phyloP scores from a whole-genome alignment of 2,113 vertebrate species.

The Scomber scombrus region DNA sequence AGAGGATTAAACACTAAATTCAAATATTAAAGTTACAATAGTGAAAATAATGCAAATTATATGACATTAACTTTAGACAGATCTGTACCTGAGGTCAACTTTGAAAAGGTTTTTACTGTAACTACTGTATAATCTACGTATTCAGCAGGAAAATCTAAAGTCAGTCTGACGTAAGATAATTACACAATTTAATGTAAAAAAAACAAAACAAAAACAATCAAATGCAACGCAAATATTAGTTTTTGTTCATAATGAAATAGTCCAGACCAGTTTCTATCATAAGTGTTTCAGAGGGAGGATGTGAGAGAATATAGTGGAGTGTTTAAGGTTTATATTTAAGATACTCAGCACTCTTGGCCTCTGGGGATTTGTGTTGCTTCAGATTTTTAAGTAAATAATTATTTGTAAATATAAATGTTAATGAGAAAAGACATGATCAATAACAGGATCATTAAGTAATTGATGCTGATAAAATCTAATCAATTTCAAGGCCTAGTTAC shows the following conservation, averaged over 20 bases:
- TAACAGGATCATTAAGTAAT: conserved; percentile 18
- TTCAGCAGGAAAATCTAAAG: too few relatives aligned
- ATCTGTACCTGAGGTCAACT: too few relatives aligned
- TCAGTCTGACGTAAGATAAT: neutral
- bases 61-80: too few relatives aligned
- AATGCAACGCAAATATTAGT: too few relatives aligned
- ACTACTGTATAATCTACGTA: too few relatives aligned
- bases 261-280: too few relatives aligned
- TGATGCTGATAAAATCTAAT: conserved; percentile 34
- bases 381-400: neutral
- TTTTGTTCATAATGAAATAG: neutral
- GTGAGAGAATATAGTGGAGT: too few relatives aligned
- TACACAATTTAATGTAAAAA: neutral
- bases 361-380: neutral
- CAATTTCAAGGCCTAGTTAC: neutral
- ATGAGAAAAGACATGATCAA: conserved; percentile 30
- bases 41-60: too few relatives aligned
- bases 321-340: too few relatives aligned
- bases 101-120: too few relatives aligned
- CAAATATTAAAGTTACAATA: neutral
- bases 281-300: too few relatives aligned
- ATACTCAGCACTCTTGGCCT: neutral
- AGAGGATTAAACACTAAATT: neutral
- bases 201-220: too few relatives aligned
- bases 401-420: conserved; percentile 10